Percentiles rank a stretch among this genome's conserved stretches.
phyloP scores from a whole-genome alignment of 2,797 vertebrate genomes.

The Lepus townsendii region DNA sequence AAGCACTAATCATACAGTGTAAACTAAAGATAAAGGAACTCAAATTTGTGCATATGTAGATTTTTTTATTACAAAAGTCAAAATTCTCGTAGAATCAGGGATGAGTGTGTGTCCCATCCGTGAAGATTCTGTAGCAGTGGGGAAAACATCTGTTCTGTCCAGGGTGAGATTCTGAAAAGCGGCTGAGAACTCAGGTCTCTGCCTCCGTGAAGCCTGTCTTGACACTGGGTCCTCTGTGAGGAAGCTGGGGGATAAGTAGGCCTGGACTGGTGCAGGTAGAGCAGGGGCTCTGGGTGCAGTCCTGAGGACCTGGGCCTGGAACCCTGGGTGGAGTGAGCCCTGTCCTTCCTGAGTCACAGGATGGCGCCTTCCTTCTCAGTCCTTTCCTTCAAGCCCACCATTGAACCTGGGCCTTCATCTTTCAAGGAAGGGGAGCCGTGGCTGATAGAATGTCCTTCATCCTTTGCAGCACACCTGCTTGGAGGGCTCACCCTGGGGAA shows the following conservation, averaged over 20 bases:
- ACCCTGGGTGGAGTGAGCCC: not conserved
- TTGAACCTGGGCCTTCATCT: not conserved
- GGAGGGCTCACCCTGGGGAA: not conserved
- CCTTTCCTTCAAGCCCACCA: not conserved
- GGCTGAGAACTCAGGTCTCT: not conserved
- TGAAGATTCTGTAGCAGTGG: not conserved
- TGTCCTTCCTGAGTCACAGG: not conserved
- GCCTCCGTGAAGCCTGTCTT: slow-evolving; percentile 3
- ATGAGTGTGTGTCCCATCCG: not conserved
- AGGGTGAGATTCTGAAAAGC: slow-evolving; percentile 5
- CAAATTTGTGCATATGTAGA: slow-evolving; percentile 18
- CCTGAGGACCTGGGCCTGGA: not conserved
- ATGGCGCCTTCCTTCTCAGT: not conserved
- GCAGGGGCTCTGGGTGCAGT: not conserved
- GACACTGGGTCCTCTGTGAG: not conserved
- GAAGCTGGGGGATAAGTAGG: not conserved
- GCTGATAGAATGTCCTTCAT: not conserved
- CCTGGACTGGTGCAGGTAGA: not conserved
- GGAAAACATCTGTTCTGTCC: slow-evolving; percentile 47
- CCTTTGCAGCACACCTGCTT: not conserved
- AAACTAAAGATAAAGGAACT: slow-evolving; percentile 64
- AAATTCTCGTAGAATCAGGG: not conserved
- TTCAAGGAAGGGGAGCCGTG: not conserved
- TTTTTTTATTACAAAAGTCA: slow-evolving; percentile 64
- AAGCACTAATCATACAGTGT: slow-evolving; percentile 19